Base-by-base conservation (phyloP, 2,113 vertebrate genomes). In the Labrus mixtus region DNA sequence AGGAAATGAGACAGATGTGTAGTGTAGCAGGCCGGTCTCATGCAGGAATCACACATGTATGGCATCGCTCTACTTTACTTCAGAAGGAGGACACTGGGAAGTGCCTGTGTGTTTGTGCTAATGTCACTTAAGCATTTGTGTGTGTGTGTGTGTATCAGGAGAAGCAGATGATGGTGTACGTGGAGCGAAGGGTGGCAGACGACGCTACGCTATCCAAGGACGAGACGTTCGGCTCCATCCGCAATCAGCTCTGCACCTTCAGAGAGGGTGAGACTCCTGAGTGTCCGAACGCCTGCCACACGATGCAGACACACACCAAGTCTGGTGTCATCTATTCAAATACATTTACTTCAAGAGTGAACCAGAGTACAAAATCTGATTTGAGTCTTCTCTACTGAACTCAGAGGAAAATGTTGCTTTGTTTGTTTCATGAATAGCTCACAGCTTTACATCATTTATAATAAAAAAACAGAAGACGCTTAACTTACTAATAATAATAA, bases 121-220 rank as follows among this genome's bases (percentile, higher is more conserved):
- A 4, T 10, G 57, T 65, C 17, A 6, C 48, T 53, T 16, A 83
- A 50, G 68, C 48, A 0, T 62, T 62, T 68, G 1, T 33, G 29
- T 53, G 0, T 62, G 65, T 68, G 1, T 68, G 12, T 82, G 71
- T 70, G 17, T 13, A 1, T 39, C 77, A 96, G 95, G 94, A 96
- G 89, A 95, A 95, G 75, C 91, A 92, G 75, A 90, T 96, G 91
- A 93, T 95, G 93, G 95, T 96, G 57, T 95, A 93, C n/a, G 95
- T 95, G 73, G 95, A 96, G 80, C 94, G 95, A 79, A 91, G 94
- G 65, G 95, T 95, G 1, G 94, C 92, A 17, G 95, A 95, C 0
- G 94, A 96, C 4, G 90, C 84, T 7, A 86, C 91, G 7, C 91
- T 96, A 29, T 90, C 88, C 4, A 91, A 91, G 59, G 94, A 95